phyloP scores from a whole-genome alignment of 2,888 invertebrate species.

The Meliscaeva auricollis region DNA sequence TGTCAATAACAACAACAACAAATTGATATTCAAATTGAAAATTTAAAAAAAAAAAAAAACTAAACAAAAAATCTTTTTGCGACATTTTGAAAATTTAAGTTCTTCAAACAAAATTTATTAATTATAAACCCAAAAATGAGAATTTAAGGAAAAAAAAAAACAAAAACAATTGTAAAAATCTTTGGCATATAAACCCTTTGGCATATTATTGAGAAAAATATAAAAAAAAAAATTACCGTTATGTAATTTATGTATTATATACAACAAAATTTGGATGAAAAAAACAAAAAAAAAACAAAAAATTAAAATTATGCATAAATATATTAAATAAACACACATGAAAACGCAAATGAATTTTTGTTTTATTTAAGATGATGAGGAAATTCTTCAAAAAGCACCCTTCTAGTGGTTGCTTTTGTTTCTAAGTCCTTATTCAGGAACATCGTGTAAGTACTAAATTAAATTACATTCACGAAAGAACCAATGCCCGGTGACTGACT shows the following conservation, averaged over 20 bases:
- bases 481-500: too few relatives aligned
- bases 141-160: slow-evolving; percentile 19
- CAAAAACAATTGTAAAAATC: slow-evolving; percentile 37
- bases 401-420: too few relatives aligned
- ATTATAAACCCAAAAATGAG: slow-evolving; percentile 5
- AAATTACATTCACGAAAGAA: too few relatives aligned
- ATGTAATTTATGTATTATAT: slow-evolving; percentile 71
- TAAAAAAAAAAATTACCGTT: slow-evolving; percentile 54
- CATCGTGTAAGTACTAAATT: too few relatives aligned
- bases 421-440: too few relatives aligned
- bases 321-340: slow-evolving; percentile 73
- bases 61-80: slow-evolving; percentile 28
- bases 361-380: too few relatives aligned
- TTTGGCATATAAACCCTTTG: slow-evolving; percentile 56
- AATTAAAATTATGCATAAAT: slow-evolving; percentile 71
- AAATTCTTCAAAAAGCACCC: too few relatives aligned
- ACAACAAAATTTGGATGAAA: slow-evolving; percentile 65
- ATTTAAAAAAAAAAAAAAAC: slow-evolving; percentile 23
- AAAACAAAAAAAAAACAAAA: slow-evolving; percentile 43
- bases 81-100: slow-evolving; percentile 56
- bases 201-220: slow-evolving; percentile 43
- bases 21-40: slow-evolving; percentile 15
- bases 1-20: slow-evolving; percentile 10
- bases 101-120: slow-evolving; percentile 2
- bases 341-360: slow-evolving; percentile 31